Conservation (phyloP, 2,797 vertebrate genomes). For the Enteromius argenteus region DNA sequence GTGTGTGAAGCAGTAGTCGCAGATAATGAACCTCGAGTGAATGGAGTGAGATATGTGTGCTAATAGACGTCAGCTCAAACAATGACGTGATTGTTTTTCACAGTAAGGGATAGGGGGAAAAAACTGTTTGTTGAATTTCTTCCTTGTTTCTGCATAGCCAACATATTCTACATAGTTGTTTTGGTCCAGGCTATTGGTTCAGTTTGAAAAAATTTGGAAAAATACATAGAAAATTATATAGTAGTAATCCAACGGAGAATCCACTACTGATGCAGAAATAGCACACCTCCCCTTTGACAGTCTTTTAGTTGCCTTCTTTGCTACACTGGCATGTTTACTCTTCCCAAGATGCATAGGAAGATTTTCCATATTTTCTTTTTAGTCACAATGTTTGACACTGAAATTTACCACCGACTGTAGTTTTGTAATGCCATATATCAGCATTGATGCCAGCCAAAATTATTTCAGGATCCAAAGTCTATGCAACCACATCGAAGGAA, state of each 20-base stretch:
- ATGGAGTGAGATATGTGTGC: constrained; percentile 19
- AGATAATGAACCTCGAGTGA: constrained; percentile 17
- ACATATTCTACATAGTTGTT: neutral
- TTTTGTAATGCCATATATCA: neutral
- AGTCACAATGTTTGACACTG: neutral
- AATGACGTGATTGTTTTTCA: constrained; percentile 55
- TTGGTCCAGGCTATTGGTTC: constrained; percentile 5
- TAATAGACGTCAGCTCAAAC: constrained; percentile 40
- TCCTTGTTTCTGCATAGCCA: constrained; percentile 13
- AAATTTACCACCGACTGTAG: neutral
- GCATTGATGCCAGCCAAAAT: neutral
- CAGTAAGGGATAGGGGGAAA: neutral
- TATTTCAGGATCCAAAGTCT: constrained; percentile 11
- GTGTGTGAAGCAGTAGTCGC: constrained; percentile 16
- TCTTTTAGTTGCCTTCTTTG: neutral
- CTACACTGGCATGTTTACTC: neutral
- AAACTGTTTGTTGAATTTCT: constrained; percentile 39
- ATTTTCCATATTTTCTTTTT: neutral
- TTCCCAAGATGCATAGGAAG: neutral
- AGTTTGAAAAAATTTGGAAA: neutral
- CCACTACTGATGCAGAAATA: neutral
- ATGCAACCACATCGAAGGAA: constrained; percentile 52
- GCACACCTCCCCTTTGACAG: neutral
- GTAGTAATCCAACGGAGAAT: neutral
- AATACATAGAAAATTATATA: neutral